phyloP scores from a whole-genome alignment of 2,113 vertebrate genomes.

The Oxygymnocypris stewartii region DNA sequence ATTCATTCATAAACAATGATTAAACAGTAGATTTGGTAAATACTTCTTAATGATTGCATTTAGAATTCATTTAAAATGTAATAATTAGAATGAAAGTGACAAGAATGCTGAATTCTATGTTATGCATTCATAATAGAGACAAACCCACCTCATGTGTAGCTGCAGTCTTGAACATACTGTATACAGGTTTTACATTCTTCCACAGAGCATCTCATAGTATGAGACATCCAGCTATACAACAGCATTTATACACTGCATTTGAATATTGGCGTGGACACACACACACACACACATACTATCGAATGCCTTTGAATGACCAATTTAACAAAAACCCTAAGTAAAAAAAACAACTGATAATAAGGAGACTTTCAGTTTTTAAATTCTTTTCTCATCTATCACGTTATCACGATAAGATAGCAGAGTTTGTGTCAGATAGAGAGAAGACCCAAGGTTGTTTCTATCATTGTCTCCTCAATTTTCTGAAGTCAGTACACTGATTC shows the following conservation, averaged over 20 bases:
- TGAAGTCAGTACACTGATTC: slow-evolving; percentile 31
- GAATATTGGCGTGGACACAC: not conserved
- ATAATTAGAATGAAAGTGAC: not conserved
- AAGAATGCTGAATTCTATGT: not conserved
- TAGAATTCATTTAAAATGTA: too few species aligned
- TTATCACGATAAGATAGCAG: slow-evolving; percentile 16
- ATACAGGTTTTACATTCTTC: not conserved
- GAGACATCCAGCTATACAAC: not conserved
- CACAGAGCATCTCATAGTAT: slow-evolving; percentile 15
- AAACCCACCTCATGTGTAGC: slow-evolving; percentile 48
- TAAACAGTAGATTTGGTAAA: not conserved
- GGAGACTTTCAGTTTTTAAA: not conserved
- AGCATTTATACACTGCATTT: not conserved
- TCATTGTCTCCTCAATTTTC: slow-evolving; percentile 45
- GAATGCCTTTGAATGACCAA: too few species aligned
- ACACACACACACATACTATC: not conserved
- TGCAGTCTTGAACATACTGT: slow-evolving; percentile 53
- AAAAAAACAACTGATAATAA: not conserved
- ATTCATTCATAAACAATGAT: not conserved
- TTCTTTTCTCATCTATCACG: not conserved
- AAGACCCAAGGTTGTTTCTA: slow-evolving; percentile 35
- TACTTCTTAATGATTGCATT: too few species aligned
- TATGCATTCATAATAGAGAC: not conserved
- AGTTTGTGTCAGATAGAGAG: not conserved
- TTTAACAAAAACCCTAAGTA: not conserved